Percentiles rank a stretch among this genome's conserved stretches.
Conservation (phyloP, 2,797 vertebrate species). For the Coluber constrictor region DNA sequence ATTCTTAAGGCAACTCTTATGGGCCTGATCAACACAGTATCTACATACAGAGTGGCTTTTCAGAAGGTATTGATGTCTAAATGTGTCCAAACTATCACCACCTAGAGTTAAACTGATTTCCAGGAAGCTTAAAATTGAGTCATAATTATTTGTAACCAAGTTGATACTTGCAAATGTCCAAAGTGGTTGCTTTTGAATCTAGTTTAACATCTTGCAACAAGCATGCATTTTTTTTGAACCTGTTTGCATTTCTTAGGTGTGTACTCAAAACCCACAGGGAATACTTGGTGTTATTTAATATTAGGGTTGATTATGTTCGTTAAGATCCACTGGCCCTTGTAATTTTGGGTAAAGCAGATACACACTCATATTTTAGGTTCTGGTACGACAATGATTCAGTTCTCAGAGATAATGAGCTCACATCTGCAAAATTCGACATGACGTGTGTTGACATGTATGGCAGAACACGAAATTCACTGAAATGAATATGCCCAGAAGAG, state of each 20-base stretch:
- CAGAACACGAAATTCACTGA: background rate
- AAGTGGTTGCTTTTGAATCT: background rate
- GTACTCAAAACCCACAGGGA: background rate
- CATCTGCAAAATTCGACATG: background rate
- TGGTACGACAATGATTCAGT: background rate
- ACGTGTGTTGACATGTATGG: background rate
- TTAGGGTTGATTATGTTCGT: background rate
- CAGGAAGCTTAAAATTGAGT: background rate
- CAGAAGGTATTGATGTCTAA: constrained; percentile 11
- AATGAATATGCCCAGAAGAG: background rate
- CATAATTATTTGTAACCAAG: background rate
- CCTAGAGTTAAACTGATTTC: background rate
- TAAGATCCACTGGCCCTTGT: constrained; percentile 16
- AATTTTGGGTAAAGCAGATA: constrained; percentile 25
- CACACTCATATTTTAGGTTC: constrained; percentile 1
- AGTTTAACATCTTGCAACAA: constrained; percentile 29
- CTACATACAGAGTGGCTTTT: constrained; percentile 6
- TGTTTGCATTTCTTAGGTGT: constrained; percentile 9
- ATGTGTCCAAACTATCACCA: constrained; percentile 15
- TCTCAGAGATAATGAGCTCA: background rate
- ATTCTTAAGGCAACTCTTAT: background rate
- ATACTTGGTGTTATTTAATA: background rate
- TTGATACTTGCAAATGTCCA: background rate
- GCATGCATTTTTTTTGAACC: background rate
- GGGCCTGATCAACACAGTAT: background rate